Evolutionary conservation across 30 jellyfish, hydroid and myxozoan genomes (phyloP).

Genomic region (Aurelia sp.): DNA sequence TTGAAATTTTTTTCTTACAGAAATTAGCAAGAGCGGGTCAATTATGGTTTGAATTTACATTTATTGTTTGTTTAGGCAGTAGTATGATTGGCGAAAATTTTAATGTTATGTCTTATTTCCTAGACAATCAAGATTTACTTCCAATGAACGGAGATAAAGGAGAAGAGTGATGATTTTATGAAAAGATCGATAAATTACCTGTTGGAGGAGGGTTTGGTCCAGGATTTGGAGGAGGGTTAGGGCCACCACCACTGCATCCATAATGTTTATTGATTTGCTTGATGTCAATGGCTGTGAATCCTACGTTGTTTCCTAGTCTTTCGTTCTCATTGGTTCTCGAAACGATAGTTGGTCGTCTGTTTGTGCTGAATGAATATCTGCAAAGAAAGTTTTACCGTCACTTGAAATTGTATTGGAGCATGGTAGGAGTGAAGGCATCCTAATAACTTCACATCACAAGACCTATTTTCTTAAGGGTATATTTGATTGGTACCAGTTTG

Average conservation of each 20-base stretch:
- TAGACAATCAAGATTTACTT: neutral
- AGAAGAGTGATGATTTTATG: neutral
- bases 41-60: neutral
- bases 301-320: constrained; percentile 66
- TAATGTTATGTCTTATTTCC: neutral
- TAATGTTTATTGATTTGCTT: constrained; percentile 79
- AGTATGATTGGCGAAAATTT: too few species aligned
- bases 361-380: constrained; percentile 78
- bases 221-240: constrained; percentile 41
- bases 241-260: constrained; percentile 65
- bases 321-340: constrained; percentile 67
- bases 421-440: too few species aligned
- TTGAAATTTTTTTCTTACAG: neutral
- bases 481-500: too few species aligned
- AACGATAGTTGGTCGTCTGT: constrained; percentile 74
- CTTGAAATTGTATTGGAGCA: too few species aligned
- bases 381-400: neutral
- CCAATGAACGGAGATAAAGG: neutral
- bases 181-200: neutral
- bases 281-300: constrained; percentile 73
- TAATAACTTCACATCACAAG: too few species aligned
- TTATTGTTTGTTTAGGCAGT: neutral
- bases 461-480: too few species aligned
- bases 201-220: constrained; percentile 64
- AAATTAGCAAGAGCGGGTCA: neutral